Conservation (phyloP, 1,140 invertebrate species). For the Chrysopa pallens region DNA sequence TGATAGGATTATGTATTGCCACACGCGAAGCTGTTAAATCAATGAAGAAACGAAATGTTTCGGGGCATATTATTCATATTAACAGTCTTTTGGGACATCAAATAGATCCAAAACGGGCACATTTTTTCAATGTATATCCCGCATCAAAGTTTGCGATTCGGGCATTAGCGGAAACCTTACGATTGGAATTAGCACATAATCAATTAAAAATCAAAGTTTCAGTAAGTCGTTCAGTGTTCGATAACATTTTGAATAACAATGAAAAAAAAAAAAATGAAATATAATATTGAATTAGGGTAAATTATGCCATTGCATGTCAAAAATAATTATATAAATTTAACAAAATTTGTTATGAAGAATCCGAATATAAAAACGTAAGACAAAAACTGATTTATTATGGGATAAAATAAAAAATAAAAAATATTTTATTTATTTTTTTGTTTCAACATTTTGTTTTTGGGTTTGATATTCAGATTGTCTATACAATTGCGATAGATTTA, state of each 20-base stretch:
- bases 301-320: no score
- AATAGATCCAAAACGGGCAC: constrained; percentile 14
- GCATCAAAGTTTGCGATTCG: constrained; percentile 51
- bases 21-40: constrained; percentile 34
- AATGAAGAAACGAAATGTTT: constrained; percentile 39
- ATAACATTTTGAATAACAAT: not conserved
- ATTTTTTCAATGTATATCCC: constrained; percentile 29
- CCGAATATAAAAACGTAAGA: no score
- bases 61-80: constrained; percentile 54
- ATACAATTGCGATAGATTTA: no score
- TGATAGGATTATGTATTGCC: constrained; percentile 29
- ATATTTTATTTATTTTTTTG: no score
- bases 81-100: constrained; percentile 37
- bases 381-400: no score
- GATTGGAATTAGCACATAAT: constrained; percentile 39
- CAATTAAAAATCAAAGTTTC: constrained; percentile 42
- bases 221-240: constrained; percentile 23
- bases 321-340: no score
- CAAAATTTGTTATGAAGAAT: no score
- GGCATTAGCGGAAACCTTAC: constrained; percentile 38
- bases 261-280: no score
- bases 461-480: no score
- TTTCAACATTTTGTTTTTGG: no score
- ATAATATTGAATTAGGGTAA: no score
- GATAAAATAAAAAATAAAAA: no score